Conservation (phyloP, 30 jellyfish, hydroid and myxozoan genomes). For the Catostylus mosaicus region DNA sequence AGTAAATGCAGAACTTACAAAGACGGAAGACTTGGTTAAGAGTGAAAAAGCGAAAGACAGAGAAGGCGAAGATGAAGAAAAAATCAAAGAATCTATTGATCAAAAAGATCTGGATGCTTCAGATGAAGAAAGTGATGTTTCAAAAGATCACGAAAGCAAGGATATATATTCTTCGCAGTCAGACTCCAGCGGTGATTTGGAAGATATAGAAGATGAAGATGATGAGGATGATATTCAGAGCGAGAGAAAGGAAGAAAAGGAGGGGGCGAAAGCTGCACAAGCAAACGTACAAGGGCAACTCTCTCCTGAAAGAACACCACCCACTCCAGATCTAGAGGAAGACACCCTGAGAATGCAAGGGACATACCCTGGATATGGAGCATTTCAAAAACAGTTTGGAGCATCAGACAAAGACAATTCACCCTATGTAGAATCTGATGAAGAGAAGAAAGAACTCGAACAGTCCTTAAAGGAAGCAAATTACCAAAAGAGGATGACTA, state of each 20-base stretch:
- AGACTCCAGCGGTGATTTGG: constrained; percentile 80
- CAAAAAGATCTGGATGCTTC: constrained; percentile 1
- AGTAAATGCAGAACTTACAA: too few relatives aligned
- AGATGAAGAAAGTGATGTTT: constrained; percentile 40
- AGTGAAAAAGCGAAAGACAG: neutral
- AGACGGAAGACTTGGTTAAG: neutral
- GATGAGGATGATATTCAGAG: constrained; percentile 55
- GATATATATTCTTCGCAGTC: constrained; percentile 79
- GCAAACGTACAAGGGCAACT: constrained; percentile 15
- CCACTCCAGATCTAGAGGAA: constrained; percentile 87
- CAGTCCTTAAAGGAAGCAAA: constrained; percentile 63
- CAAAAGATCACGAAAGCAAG: neutral
- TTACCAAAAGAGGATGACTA: constrained; percentile 33
- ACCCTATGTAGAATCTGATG: constrained; percentile 58
- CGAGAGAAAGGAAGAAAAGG: constrained; percentile 13
- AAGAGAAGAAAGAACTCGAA: constrained; percentile 63
- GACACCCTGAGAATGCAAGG: constrained; percentile 56
- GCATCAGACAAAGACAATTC: constrained; percentile 19
- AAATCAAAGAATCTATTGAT: neutral
- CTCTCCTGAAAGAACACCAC: constrained; percentile 77
- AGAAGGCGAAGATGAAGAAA: neutral
- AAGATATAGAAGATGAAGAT: constrained; percentile 77
- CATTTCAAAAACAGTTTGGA: constrained; percentile 16
- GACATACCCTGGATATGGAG: constrained; percentile 22
- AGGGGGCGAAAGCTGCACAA: constrained; percentile 19